Percentiles rank a stretch among this genome's conserved stretches.
Conservation (phyloP, 1,140 invertebrate genomes). For the Leptonema lineaticorne region DNA sequence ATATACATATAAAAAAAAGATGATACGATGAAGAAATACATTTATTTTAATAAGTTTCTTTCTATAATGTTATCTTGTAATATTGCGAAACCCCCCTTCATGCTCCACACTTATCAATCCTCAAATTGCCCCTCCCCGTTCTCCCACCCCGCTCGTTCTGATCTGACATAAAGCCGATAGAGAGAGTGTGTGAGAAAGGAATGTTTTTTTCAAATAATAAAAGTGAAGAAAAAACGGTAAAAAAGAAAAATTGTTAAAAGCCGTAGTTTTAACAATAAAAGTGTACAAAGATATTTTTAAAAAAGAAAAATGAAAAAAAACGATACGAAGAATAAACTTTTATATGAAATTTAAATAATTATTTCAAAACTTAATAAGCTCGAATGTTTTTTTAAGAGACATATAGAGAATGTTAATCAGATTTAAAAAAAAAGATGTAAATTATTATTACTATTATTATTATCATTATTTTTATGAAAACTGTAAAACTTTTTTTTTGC, state of each 20-base stretch:
- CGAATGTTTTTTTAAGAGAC: conserved; percentile 18
- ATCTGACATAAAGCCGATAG: background rate
- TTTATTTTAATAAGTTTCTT: background rate
- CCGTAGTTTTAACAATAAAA: conserved; percentile 40
- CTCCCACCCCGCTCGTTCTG: background rate
- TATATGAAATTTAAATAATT: conserved; percentile 37
- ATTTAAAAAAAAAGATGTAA: too few species aligned
- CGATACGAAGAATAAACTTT: conserved; percentile 38
- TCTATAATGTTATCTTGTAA: too few species aligned
- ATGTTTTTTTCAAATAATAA: conserved; percentile 12
- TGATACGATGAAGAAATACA: background rate
- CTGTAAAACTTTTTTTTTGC: too few species aligned
- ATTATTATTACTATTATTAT: background rate
- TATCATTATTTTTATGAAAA: background rate
- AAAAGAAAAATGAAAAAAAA: too few species aligned
- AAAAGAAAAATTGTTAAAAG: conserved; percentile 32
- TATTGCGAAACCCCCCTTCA: too few species aligned
- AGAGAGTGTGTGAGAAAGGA: conserved; percentile 9
- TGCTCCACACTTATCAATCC: too few species aligned
- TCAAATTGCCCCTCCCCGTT: background rate
- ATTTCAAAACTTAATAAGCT: conserved; percentile 24
- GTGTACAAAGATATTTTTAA: conserved; percentile 43
- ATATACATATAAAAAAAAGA: too few species aligned
- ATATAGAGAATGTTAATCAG: background rate
- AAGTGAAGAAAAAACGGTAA: too few species aligned